Percentiles rank a stretch among this genome's conserved stretches.
These are phyloP conservation scores for Callimorpha dominula DNA, from an alignment of 2,888 invertebrate species.

Conservation along the genomic window DNA sequence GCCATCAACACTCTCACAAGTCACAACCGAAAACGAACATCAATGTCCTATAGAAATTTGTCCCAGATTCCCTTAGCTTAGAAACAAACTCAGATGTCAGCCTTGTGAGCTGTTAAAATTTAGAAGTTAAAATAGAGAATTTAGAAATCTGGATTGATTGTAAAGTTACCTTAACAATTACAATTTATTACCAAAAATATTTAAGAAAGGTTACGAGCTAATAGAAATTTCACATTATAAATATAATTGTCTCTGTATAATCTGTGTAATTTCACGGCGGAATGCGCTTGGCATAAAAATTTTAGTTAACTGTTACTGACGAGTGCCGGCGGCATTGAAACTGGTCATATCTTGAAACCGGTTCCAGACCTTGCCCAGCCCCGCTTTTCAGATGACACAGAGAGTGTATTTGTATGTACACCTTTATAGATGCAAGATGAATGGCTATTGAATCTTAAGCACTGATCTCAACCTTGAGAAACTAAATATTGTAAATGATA, in stretches of 20 bases:
- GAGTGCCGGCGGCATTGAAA: conserved; percentile 35
- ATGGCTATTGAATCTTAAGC: not conserved
- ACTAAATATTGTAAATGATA: not conserved
- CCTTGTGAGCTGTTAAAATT: too few relatives aligned
- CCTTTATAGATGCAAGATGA: not conserved
- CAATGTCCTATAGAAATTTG: too few relatives aligned
- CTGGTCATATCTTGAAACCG: conserved; percentile 39
- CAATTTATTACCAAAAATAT: not conserved
- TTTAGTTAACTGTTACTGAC: conserved; percentile 23
- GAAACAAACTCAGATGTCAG: too few relatives aligned
- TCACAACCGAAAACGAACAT: too few relatives aligned
- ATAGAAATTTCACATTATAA: conserved; percentile 22
- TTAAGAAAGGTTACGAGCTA: not conserved
- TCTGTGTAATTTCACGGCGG: conserved; percentile 17
- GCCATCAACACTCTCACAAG: too few relatives aligned
- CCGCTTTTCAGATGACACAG: conserved; percentile 36
- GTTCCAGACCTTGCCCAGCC: conserved; percentile 42
- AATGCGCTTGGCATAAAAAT: conserved; percentile 19
- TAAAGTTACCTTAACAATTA: not conserved
- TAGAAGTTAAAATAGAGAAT: too few relatives aligned
- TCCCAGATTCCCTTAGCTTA: too few relatives aligned
- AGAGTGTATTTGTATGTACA: conserved; percentile 22
- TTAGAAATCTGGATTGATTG: too few relatives aligned
- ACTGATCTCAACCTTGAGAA: not conserved
- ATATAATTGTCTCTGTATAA: conserved; percentile 15